phyloP scores from a whole-genome alignment of 2,888 invertebrate genomes.

The Allygus modestus region DNA sequence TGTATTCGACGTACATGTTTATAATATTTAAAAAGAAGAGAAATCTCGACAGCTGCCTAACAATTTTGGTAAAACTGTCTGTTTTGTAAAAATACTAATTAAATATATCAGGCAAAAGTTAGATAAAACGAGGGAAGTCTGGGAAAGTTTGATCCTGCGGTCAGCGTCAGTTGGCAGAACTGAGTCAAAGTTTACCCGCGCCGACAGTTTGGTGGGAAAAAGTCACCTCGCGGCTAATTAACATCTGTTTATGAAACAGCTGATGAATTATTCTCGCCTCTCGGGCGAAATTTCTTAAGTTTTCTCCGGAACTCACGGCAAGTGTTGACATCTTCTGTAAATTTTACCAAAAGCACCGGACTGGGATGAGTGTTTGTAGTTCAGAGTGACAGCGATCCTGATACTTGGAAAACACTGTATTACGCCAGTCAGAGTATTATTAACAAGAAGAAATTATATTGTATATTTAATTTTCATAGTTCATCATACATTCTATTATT shows the following conservation, averaged over 20 bases:
- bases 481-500: too few relatives aligned
- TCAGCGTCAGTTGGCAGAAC: slow-evolving; percentile 37
- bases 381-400: too few relatives aligned
- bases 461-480: too few relatives aligned
- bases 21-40: too few relatives aligned
- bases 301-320: not conserved
- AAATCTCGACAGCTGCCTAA: too few relatives aligned
- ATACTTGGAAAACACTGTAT: too few relatives aligned
- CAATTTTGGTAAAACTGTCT: too few relatives aligned
- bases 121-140: slow-evolving; percentile 7
- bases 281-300: not conserved
- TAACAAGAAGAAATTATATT: too few relatives aligned
- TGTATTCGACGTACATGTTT: too few relatives aligned
- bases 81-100: too few relatives aligned
- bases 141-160: slow-evolving; percentile 28
- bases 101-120: not conserved
- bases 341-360: not conserved
- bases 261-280: slow-evolving; percentile 20
- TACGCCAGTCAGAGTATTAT: too few relatives aligned
- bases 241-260: slow-evolving; percentile 36
- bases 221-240: slow-evolving; percentile 30
- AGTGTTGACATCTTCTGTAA: slow-evolving; percentile 1
- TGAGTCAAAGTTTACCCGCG: slow-evolving; percentile 21
- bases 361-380: not conserved
- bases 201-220: slow-evolving; percentile 39